These are phyloP conservation scores for Zaprionus inermis DNA, from an alignment of 1,140 invertebrate species.

Conservation along the genomic window DNA sequence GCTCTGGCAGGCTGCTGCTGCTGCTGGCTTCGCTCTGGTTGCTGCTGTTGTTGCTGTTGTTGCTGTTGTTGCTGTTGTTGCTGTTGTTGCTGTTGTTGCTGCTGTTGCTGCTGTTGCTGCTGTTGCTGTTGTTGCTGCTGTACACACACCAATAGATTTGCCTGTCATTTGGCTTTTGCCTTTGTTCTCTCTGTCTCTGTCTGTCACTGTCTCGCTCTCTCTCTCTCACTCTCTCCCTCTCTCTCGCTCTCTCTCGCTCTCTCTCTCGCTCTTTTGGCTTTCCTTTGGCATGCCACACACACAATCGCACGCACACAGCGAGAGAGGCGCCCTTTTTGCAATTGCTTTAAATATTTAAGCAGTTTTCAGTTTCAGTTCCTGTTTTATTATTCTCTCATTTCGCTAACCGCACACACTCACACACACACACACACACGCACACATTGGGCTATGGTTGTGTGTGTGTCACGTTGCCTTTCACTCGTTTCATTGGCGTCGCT, in stretches of 20 bases:
- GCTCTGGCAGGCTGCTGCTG: not conserved
- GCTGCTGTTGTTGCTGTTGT: constrained; percentile 23
- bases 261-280: constrained; percentile 33
- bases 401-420: constrained; percentile 43
- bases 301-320: constrained; percentile 34
- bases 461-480: constrained; percentile 30
- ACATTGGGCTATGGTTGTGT: constrained; percentile 7
- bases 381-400: constrained; percentile 50
- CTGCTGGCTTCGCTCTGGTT: not conserved
- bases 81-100: constrained; percentile 19
- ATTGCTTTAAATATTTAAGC: constrained; percentile 78
- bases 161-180: constrained; percentile 43
- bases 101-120: not conserved
- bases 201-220: constrained; percentile 40
- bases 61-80: not conserved
- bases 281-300: constrained; percentile 28
- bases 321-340: constrained; percentile 49
- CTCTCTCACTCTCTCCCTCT: constrained; percentile 8
- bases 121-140: constrained; percentile 12
- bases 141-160: constrained; percentile 40
- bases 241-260: constrained; percentile 39
- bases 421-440: constrained; percentile 12
- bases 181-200: constrained; percentile 21
- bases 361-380: constrained; percentile 61
- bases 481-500: constrained; percentile 17